phyloP scores from a whole-genome alignment of 2,888 invertebrate species.

The Eledona agricola region DNA sequence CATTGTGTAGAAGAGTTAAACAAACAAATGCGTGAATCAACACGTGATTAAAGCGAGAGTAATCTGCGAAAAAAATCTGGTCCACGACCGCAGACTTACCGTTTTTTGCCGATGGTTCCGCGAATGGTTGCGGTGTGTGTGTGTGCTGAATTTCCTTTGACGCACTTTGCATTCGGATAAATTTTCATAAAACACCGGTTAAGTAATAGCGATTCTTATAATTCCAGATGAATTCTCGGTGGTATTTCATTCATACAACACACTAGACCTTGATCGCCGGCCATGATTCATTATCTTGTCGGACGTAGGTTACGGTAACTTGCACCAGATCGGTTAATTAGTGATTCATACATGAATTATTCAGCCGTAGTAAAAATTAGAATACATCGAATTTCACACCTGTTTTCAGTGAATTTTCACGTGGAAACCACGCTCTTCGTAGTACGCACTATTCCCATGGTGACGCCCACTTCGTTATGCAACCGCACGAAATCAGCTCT shows the following conservation, averaged over 20 bases:
- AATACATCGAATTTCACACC: constrained; percentile 21
- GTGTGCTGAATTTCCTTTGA: constrained; percentile 31
- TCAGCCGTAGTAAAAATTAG: constrained; percentile 24
- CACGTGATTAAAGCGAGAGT: constrained; percentile 15
- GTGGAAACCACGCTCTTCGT: constrained; percentile 22
- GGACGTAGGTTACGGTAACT: constrained; percentile 31
- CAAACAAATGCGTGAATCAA: constrained; percentile 25
- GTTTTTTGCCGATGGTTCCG: constrained; percentile 21
- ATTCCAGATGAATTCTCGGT: constrained; percentile 25
- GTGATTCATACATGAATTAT: constrained; percentile 31
- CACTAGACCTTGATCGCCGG: constrained; percentile 30
- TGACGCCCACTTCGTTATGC: not conserved
- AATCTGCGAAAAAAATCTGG: constrained; percentile 18
- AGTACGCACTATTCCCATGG: too few species aligned
- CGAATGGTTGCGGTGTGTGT: constrained; percentile 12
- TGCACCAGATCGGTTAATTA: constrained; percentile 26
- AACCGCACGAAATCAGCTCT: constrained; percentile 5
- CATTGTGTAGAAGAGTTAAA: constrained; percentile 8
- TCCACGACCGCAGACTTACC: constrained; percentile 18
- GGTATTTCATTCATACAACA: constrained; percentile 33
- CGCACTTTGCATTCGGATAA: constrained; percentile 26
- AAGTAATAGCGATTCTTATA: constrained; percentile 26
- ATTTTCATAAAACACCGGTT: constrained; percentile 10
- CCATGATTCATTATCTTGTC: constrained; percentile 33
- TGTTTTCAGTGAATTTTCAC: constrained; percentile 23